Evolutionary conservation across 2,797 vertebrate genomes (phyloP), one percentile per base, ranked within the genome.

Genomic region (Hemibagrus guttatus): DNA sequence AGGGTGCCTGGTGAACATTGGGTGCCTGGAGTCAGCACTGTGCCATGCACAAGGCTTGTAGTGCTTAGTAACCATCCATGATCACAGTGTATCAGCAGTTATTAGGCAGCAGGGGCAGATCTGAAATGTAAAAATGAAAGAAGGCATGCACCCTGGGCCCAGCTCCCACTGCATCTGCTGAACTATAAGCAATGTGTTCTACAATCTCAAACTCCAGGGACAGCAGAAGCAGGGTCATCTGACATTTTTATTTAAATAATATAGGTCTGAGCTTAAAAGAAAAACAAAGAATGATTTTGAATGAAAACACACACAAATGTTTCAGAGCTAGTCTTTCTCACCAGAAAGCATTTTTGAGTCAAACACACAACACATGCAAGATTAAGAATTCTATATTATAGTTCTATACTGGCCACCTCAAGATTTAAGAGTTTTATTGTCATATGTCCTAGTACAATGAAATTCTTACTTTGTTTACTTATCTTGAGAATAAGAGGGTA

Each of bases 11-110:
- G 85, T 92, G 94, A 61, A 91, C 86, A 28, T 66, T 49, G 59
- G 85, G 93, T n/a, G n/a, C n/a, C n/a, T n/a, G 92, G 93, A 95
- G 92, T 92, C 94, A 95, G 94, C 94, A 93, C 91, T 93, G 95
- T 96, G 95, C 95, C 95, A 96, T 94, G 91, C 91, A 92, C 92
- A 85, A 94, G 91, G 92, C 93, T 92, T 92, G 91, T 89, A 94
- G 94, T 96, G 95, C 95, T 96, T 95, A 94, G 95, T 96, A 94
- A 95, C 94, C 79, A 86, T 35, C 35, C 35, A 39, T 39, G 89
- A 91, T 93, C 94, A 94, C 93, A 92, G 88, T 95, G 94, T 93
- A 94, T 90, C 78, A 61, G 92, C 89, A 78, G 93, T 95, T 94
- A 95, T 96, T 95, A 95, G 92, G 93, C 91, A 92, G 93, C 93